Percentiles rank a stretch among this genome's conserved stretches.
These are phyloP conservation scores for Synanceia verrucosa DNA, from an alignment of 2,797 vertebrate genomes.

Conservation along the genomic window DNA sequence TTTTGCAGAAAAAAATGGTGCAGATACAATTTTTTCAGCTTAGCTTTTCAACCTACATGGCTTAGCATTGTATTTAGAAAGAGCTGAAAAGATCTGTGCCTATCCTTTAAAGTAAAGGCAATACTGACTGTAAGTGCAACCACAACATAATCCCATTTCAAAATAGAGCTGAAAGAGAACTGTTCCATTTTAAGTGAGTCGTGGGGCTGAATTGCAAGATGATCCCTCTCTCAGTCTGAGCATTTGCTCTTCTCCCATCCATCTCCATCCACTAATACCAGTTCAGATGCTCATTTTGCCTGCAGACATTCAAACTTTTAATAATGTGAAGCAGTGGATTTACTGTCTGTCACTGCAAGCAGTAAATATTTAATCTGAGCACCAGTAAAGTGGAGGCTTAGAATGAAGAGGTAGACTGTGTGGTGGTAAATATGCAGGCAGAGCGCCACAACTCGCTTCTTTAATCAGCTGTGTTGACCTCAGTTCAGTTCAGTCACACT, in stretches of 20 bases:
- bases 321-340: slow-evolving; percentile 61
- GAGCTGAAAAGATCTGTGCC: background rate
- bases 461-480: slow-evolving; percentile 64
- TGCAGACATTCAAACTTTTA: slow-evolving; percentile 62
- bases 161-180: slow-evolving; percentile 18
- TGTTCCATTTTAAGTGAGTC: slow-evolving; percentile 26
- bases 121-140: slow-evolving; percentile 9
- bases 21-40: background rate
- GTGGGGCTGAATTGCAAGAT: slow-evolving; percentile 1
- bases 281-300: slow-evolving; percentile 57
- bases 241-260: slow-evolving; percentile 39
- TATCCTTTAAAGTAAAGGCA: background rate
- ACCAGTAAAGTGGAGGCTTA: slow-evolving; percentile 54
- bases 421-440: slow-evolving; percentile 44
- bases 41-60: background rate
- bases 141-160: slow-evolving; percentile 14
- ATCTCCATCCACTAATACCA: slow-evolving; percentile 55
- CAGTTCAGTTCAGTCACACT: slow-evolving; percentile 63
- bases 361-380: slow-evolving; percentile 60
- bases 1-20: background rate
- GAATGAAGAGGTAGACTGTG: slow-evolving; percentile 43
- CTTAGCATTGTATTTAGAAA: background rate
- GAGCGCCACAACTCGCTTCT: slow-evolving; percentile 31
- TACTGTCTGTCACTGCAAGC: slow-evolving; percentile 64
- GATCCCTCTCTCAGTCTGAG: slow-evolving; percentile 24